Conservation (phyloP, 2,113 vertebrate species). For the Struthidea cinerea region DNA sequence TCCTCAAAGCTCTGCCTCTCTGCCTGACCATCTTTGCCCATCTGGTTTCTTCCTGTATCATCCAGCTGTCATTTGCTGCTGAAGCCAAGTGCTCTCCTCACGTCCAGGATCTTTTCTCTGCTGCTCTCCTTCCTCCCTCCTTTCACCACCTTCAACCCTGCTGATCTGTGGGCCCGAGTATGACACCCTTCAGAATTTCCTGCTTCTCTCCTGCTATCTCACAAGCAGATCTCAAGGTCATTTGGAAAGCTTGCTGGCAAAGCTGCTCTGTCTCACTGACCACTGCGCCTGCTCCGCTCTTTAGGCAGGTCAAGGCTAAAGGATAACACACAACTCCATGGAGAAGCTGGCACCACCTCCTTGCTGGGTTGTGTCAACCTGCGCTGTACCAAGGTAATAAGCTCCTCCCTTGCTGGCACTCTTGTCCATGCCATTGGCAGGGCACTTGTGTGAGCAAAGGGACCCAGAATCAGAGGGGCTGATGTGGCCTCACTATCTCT, state of each 20-base stretch:
- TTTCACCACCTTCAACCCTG: not conserved
- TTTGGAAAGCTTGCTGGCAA: not conserved
- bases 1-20: not conserved
- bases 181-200: not conserved
- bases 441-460: not conserved
- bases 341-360: not conserved
- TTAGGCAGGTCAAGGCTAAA: not conserved
- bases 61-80: not conserved
- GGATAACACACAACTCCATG: not conserved
- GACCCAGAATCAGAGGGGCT: not conserved
- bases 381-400: not conserved
- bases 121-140: not conserved
- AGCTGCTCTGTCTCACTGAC: not conserved
- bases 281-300: fast-evolving
- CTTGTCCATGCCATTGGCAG: not conserved
- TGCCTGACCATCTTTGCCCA: not conserved
- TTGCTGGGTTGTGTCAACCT: not conserved
- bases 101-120: not conserved
- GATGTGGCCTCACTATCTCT: not conserved
- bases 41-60: not conserved
- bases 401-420: not conserved
- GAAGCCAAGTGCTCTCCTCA: not conserved
- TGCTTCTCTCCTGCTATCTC: not conserved
- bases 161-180: not conserved
- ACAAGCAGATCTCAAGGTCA: not conserved